Base-by-base conservation (phyloP, 1,140 invertebrate species). In the Nasonia vitripennis region DNA sequence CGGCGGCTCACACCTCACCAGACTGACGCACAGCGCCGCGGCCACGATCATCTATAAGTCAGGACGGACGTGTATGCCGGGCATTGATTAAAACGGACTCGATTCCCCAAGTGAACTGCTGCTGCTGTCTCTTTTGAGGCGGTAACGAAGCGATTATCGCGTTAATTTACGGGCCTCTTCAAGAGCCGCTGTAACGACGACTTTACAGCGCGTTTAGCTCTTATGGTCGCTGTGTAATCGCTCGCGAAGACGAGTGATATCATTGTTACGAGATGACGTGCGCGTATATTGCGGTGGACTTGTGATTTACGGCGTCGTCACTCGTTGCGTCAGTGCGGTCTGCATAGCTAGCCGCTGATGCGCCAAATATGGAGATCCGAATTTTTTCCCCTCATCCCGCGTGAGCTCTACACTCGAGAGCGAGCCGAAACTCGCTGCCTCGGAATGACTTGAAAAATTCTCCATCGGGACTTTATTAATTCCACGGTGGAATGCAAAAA, bases 1-100 rank as follows among this genome's bases (percentile, higher is more conserved):
- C 41, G 91, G 90, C 27, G 91, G 92, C 78, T 93, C 93, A 85
- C 90, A 90, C 23, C 75, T 67, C 9, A 9, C 34, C 20, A 83
- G 45, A 34, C 71, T 17, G 62, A 75, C 27, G 9, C 79, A 81
- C 4, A 86, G 73, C 34, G 51, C 41, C 71, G 31, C 23, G 20
- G 41, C 55, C 27, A 81, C 17, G 9, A 86, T 51, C 20, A 78
- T 6, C 84, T 81, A 67, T 34, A 71, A 7, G 4, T n/a, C 31
- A 9, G 27, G 45, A 74, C 7, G 7, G 20, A 75, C 34, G 41
- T 17, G 2, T 75, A 9, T 17, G 55, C 20, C 20, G 55, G 7
- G 55, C 27, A 75, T 75, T 75, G 73, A 75, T 75, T 75, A 75
- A 75, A 75, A 75, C 20, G 14, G 34, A 11, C 14, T n/a, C 71